phyloP scores from a whole-genome alignment of 2,797 vertebrate genomes.

The Chrosomus eos region DNA sequence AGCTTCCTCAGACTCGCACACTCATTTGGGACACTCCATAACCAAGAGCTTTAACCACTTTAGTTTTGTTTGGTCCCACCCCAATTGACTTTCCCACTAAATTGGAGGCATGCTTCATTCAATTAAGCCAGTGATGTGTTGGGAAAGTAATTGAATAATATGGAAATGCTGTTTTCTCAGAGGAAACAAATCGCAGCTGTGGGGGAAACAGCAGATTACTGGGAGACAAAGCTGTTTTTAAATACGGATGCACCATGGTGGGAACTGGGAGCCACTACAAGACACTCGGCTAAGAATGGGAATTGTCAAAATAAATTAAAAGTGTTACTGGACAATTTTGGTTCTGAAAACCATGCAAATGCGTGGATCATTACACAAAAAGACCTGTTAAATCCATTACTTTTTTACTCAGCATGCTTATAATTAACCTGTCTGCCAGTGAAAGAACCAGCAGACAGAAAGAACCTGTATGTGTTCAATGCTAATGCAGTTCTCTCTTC shows the following conservation, averaged over 20 bases:
- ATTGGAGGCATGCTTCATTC: conserved; percentile 50
- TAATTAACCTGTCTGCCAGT: conserved; percentile 28
- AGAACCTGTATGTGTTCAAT: neutral
- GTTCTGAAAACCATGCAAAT: conserved; percentile 13
- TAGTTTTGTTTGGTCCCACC: conserved; percentile 37
- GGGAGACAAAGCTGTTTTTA: conserved; percentile 34
- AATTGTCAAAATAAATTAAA: conserved; percentile 38
- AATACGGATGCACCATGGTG: neutral
- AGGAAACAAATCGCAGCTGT: conserved; percentile 25
- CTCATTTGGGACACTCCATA: conserved; percentile 31
- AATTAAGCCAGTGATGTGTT: conserved; percentile 52
- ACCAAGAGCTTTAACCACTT: conserved; percentile 43
- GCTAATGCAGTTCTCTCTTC: conserved; percentile 1
- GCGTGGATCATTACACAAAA: conserved; percentile 9
- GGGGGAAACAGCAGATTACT: conserved; percentile 35
- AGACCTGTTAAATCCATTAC: conserved; percentile 13
- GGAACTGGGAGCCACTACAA: neutral
- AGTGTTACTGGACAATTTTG: neutral
- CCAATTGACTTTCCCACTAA: conserved; percentile 40
- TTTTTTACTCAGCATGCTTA: neutral
- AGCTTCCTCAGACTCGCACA: neutral
- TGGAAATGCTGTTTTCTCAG: conserved; percentile 49
- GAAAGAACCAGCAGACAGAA: conserved; percentile 5
- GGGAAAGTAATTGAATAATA: conserved; percentile 53
- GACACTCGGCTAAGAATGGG: neutral